Evolutionary conservation across 2,888 invertebrate species (phyloP), one percentile per base, ranked within the genome.

Genomic region (Tetranychus piercei): DNA sequence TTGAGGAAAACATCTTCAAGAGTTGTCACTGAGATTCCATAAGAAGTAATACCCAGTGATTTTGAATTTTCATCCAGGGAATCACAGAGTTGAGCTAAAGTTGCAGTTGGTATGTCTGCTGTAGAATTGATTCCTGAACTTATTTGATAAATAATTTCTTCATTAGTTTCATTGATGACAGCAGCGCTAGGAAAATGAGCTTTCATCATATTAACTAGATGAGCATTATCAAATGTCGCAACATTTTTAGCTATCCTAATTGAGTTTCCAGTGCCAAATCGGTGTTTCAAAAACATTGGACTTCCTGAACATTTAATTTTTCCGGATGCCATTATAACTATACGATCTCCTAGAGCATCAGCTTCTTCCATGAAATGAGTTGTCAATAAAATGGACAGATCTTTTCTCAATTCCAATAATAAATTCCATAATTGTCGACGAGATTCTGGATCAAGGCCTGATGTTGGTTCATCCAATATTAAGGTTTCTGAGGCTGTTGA

Each of bases 291-390:
- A 81, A 89, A 88, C 84, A 92, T 86, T 1, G 92, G 86, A 5
- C 91, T 89, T 43, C 93, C 94, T 81, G 88, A 88, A 81, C 90
- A 90, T 78, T 87, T 86, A 72, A 94, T 83, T 45, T 82, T 82
- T 20, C 92, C 92, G 75, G 85, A 84, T 78, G 89, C 88, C 82
- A 95, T 87, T 77, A 94, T 92, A 0, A 91, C 92, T 78, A 94
- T 90, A 79, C 90, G 87, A 83, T 94, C 93, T 0, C 92, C 92
- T 92, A 7, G 94, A 18, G 76, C 77, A 71, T 77, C 77, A 3
- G 77, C 77, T 82, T 95, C 94, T 82, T 94, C 94, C 93, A 94
- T 94, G 82, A 91, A 91, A 84, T 94, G 94, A 0, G 94, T 94
- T n/a, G 91, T 91, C 73, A 95, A 86, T 23, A 95, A 83, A 78